Conservation (phyloP, 2,888 invertebrate species). For the Plagiodera versicolora region DNA sequence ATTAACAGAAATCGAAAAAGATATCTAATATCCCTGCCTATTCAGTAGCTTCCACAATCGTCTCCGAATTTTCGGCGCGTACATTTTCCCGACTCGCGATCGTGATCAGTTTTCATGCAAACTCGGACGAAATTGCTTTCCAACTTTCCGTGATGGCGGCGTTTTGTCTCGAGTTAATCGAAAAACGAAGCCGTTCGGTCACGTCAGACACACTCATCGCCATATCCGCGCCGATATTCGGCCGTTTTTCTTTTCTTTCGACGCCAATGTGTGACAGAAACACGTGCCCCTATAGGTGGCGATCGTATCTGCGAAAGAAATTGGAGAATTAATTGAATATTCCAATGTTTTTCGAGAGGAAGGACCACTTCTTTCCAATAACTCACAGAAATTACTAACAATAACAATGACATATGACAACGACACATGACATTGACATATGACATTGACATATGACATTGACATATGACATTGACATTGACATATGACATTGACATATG, state of each 20-base stretch:
- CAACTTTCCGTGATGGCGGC: constrained; percentile 24
- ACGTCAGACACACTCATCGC: constrained; percentile 23
- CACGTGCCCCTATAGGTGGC: constrained; percentile 25
- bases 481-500: no score
- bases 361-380: neutral
- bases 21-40: no score
- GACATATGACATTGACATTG: no score
- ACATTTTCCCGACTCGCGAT: constrained; percentile 17
- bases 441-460: no score
- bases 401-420: no score
- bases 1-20: neutral
- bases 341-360: neutral
- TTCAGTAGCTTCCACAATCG: neutral
- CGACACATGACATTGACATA: no score
- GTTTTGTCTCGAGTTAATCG: constrained; percentile 26
- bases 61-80: constrained; percentile 13
- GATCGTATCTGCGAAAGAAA: constrained; percentile 7
- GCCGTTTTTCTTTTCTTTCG: constrained; percentile 19
- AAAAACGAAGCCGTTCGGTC: constrained; percentile 22
- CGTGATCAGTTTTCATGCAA: constrained; percentile 19
- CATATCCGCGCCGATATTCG: constrained; percentile 16
- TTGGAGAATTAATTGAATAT: neutral
- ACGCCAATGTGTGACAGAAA: constrained; percentile 29
- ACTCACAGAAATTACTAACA: no score
- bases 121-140: constrained; percentile 24